Evolutionary conservation across 2,888 invertebrate species (phyloP), one percentile per base, ranked within the genome.

Genomic region (Pharmacophagus antenor): DNA sequence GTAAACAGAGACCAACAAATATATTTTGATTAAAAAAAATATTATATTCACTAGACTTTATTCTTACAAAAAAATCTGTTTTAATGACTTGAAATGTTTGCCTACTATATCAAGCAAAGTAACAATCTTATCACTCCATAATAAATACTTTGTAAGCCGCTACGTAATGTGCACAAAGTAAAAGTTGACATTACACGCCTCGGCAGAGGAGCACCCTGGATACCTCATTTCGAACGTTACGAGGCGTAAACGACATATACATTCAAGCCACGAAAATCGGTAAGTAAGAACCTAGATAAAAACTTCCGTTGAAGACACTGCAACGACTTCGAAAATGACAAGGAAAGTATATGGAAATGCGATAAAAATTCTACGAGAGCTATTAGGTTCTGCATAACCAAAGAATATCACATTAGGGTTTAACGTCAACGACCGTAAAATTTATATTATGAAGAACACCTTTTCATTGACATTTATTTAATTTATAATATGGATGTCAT

Each of bases 241-340:
- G 82, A 75, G 73, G 76, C 71, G 67, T 74, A 83, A 85, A 85
- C 80, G 82, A 82, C 76, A 79, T 77, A 79, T 79, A 75, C 79
- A 78, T 80, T 75, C 72, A 71, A 76, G 76, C 76, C 75, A 79
- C 78, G 79, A 72, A 79, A 81, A 75, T 72, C 77, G 76, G 79
- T 75, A 70, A 71, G 76, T 63, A 52, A 41, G 52, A 37, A 48
- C 51, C 59, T 67, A 81, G 83, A 86, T 85, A 87, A 87, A 87
- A 85, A 82, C 72, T 74, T 82, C n/a, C 82, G 84, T 84, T 82
- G 83, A 79, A 80, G 80, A 79, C 82, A 83, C 80, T 76, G 77
- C 80, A 78, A 76, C 79, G 78, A 79, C 73, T 81, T 77, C 78
- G 77, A 79, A 86, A 85, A 85, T 81, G 84, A 84, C 79, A 74